phyloP scores from a whole-genome alignment of 2,113 vertebrate genomes.

The Sinocyclocheilus anophthalmus region DNA sequence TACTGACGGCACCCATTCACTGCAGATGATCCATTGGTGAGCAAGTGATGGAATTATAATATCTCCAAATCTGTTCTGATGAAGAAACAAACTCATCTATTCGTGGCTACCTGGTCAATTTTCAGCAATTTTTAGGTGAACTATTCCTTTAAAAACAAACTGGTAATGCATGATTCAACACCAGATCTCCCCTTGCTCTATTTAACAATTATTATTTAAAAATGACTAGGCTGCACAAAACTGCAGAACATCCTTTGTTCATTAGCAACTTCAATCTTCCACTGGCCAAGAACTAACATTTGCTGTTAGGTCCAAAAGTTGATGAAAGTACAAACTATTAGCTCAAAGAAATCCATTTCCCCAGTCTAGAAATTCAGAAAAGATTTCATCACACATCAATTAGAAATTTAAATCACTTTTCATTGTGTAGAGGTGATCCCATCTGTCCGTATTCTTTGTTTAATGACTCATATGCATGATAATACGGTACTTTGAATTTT shows the following conservation, averaged over 20 bases:
- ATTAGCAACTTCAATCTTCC: neutral
- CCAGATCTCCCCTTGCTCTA: neutral
- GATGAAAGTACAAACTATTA: neutral
- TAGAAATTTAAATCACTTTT: conserved; percentile 3
- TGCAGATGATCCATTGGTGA: neutral
- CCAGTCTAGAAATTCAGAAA: neutral
- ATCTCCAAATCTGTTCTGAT: neutral
- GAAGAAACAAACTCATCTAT: neutral
- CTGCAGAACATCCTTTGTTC: neutral
- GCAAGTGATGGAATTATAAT: neutral
- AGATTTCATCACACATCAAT: neutral
- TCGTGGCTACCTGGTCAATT: neutral
- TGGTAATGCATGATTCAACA: neutral
- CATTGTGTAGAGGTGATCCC: neutral
- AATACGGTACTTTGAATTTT: neutral
- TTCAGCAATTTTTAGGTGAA: neutral
- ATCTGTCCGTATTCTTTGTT: neutral
- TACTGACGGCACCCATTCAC: neutral
- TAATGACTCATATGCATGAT: neutral
- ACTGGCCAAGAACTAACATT: neutral
- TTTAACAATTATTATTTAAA: neutral
- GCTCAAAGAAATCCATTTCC: neutral
- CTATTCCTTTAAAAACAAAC: neutral
- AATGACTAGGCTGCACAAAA: neutral
- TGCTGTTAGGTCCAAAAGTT: neutral